Evolutionary conservation across 2,113 vertebrate genomes (phyloP).

Genomic region (Neogobius melanostomus): DNA sequence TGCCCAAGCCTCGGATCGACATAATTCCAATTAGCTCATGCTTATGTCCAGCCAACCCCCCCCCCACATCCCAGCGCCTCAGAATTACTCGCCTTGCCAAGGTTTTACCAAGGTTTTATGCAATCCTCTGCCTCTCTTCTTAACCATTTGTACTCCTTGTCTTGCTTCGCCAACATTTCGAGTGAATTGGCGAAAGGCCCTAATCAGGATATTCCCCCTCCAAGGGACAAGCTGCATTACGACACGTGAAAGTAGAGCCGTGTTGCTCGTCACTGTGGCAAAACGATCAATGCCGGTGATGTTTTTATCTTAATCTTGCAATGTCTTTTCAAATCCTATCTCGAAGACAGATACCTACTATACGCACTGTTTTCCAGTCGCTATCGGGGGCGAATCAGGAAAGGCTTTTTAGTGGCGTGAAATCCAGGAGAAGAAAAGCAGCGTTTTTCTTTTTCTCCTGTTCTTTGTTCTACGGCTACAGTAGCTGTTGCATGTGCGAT

Average conservation of each 20-base stretch:
- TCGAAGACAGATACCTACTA: constrained; percentile 22
- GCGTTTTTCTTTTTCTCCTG: not conserved
- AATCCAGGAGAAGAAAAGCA: constrained; percentile 2
- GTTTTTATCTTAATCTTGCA: not conserved
- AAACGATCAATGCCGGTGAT: constrained; percentile 27
- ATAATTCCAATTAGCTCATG: constrained; percentile 30
- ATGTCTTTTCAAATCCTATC: constrained; percentile 5
- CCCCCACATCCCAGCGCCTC: not conserved
- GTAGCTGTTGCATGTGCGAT: constrained; percentile 6
- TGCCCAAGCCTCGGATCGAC: constrained; percentile 9
- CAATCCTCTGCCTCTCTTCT: constrained; percentile 9
- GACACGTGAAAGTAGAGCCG: not conserved
- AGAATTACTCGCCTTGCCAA: not conserved
- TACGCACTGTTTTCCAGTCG: constrained; percentile 9
- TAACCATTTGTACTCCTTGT: constrained; percentile 30
- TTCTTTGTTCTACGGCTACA: not conserved
- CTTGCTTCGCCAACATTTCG: constrained; percentile 10
- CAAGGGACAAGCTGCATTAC: not conserved
- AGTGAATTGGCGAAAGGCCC: constrained; percentile 23
- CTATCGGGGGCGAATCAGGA: constrained; percentile 5
- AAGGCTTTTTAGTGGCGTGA: constrained; percentile 12
- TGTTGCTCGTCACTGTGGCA: not conserved
- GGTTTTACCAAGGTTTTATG: constrained; percentile 15
- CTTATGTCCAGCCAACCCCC: constrained; percentile 6
- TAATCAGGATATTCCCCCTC: constrained; percentile 28